These are phyloP conservation scores for Drosophila sechellia DNA, from an alignment of 1,140 invertebrate genomes.

Conservation along the genomic window DNA sequence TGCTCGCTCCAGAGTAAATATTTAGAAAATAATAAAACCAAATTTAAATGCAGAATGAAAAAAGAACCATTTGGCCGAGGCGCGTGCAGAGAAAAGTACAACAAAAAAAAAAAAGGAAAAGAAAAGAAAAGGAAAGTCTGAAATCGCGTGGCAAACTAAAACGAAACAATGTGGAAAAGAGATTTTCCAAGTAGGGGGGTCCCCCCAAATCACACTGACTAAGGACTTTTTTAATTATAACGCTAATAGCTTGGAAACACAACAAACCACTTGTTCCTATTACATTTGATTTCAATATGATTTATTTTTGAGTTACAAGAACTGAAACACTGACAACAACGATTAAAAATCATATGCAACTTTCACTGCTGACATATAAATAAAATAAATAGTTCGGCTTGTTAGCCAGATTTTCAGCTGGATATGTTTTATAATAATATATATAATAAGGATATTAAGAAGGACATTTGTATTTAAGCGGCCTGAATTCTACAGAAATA, in stretches of 20 bases:
- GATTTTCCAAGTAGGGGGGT: neutral
- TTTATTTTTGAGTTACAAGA: neutral
- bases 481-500: too few relatives aligned
- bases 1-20: constrained; percentile 63
- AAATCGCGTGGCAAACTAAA: constrained; percentile 16
- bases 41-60: constrained; percentile 56
- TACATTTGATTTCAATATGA: neutral
- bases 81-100: constrained; percentile 28
- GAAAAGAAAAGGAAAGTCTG: neutral
- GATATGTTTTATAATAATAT: too few relatives aligned
- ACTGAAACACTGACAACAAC: neutral
- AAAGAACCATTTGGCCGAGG: constrained; percentile 14
- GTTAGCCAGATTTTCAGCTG: too few relatives aligned
- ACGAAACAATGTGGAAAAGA: neutral
- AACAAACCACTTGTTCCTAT: neutral
- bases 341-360: neutral
- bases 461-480: too few relatives aligned
- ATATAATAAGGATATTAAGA: too few relatives aligned
- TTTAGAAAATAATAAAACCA: constrained; percentile 76
- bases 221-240: constrained; percentile 11
- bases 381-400: too few relatives aligned
- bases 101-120: neutral
- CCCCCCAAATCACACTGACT: constrained; percentile 5
- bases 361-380: too few relatives aligned
- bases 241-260: constrained; percentile 1